Conservation (phyloP, 2,888 invertebrate species). For the Drosophila rellima region DNA sequence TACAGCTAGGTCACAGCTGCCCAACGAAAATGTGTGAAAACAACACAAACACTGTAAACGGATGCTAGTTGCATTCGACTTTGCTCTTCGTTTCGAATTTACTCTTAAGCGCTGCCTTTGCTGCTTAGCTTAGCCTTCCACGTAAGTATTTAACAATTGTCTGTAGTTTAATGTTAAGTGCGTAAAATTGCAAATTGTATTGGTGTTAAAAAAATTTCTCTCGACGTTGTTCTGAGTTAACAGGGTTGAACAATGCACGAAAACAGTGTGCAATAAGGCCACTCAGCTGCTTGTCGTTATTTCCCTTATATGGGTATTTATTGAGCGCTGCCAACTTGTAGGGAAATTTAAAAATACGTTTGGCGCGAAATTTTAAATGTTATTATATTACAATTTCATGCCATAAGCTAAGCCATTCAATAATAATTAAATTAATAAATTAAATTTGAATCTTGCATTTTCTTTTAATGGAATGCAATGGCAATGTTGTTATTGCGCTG, state of each 20-base stretch:
- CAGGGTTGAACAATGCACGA: slow-evolving; percentile 33
- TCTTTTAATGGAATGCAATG: background rate
- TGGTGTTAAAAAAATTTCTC: slow-evolving; percentile 54
- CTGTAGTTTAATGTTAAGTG: slow-evolving; percentile 30
- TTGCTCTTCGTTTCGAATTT: slow-evolving; percentile 4
- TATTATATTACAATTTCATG: no score
- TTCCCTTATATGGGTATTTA: background rate
- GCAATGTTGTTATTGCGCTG: slow-evolving; percentile 1
- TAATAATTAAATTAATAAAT: no score
- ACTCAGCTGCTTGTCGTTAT: slow-evolving; percentile 15
- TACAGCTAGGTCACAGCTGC: slow-evolving; percentile 58
- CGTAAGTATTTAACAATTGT: slow-evolving; percentile 5
- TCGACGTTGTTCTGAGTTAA: slow-evolving; percentile 49
- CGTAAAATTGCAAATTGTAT: slow-evolving; percentile 40
- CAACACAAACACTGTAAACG: slow-evolving; percentile 50
- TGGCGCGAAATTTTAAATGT: background rate
- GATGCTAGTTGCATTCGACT: slow-evolving; percentile 51
- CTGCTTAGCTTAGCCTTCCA: background rate
- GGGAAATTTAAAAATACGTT: background rate
- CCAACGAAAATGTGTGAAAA: slow-evolving; percentile 45
- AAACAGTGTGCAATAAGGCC: slow-evolving; percentile 18
- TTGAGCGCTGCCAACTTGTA: slow-evolving; percentile 40
- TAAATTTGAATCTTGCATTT: background rate
- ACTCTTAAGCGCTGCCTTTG: background rate
- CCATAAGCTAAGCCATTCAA: no score